These are phyloP conservation scores for Platycheirus rosarum DNA, from an alignment of 2,888 invertebrate species.

Conservation along the genomic window DNA sequence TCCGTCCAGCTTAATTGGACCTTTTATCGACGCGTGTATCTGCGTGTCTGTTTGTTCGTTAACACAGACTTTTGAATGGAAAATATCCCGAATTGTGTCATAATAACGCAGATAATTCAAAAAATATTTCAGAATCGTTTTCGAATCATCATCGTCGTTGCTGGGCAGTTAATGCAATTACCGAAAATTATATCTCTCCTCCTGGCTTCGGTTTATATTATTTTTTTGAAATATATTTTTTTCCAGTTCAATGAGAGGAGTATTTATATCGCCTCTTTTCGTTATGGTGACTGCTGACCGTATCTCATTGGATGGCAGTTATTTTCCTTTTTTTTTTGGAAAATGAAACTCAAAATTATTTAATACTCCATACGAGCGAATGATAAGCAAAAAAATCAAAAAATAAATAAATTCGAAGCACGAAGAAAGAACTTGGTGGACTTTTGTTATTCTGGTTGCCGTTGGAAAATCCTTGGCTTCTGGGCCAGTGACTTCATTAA, in stretches of 20 bases:
- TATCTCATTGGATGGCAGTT: slow-evolving; percentile 24
- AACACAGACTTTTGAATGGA: slow-evolving; percentile 32
- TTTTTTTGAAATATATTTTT: too few relatives aligned
- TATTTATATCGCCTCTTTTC: slow-evolving; percentile 1
- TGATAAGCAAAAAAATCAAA: slow-evolving; percentile 37
- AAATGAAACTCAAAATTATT: slow-evolving; percentile 57
- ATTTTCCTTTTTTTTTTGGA: slow-evolving; percentile 15
- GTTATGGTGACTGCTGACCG: slow-evolving; percentile 48
- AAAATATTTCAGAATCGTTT: slow-evolving; percentile 39
- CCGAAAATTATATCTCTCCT: slow-evolving; percentile 23
- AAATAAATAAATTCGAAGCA: slow-evolving; percentile 12
- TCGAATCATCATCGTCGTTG: slow-evolving; percentile 35
- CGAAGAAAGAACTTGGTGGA: slow-evolving; percentile 1
- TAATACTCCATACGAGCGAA: slow-evolving; percentile 40
- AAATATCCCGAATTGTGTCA: slow-evolving; percentile 52
- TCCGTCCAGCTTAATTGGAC: slow-evolving; percentile 44
- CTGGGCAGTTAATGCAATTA: slow-evolving; percentile 54
- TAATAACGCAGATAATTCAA: slow-evolving; percentile 43
- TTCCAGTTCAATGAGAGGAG: slow-evolving; percentile 58
- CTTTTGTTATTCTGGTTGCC: background rate
- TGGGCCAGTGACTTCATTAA: slow-evolving; percentile 69
- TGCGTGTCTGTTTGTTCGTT: slow-evolving; percentile 45
- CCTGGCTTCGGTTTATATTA: slow-evolving; percentile 36
- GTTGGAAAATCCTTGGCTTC: slow-evolving; percentile 42
- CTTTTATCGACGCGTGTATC: slow-evolving; percentile 61